Percentiles rank a stretch among this genome's conserved stretches.
phyloP scores from a whole-genome alignment of 2,888 invertebrate genomes.

The Drosophila kuntzei region DNA sequence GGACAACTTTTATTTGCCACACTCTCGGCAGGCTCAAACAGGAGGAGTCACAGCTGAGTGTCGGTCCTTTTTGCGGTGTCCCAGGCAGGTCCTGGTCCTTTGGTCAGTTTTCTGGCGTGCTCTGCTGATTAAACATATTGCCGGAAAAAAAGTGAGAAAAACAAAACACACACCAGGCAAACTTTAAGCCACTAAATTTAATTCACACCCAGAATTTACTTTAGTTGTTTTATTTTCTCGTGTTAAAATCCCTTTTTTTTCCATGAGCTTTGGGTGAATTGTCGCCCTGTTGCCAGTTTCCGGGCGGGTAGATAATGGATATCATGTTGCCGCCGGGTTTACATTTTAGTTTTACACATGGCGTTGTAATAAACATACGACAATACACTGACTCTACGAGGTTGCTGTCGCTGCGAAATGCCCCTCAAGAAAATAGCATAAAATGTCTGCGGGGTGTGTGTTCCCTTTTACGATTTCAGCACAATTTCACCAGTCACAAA shows the following conservation, averaged over 20 bases:
- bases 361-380: slow-evolving; percentile 73
- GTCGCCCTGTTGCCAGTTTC: slow-evolving; percentile 25
- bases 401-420: slow-evolving; percentile 26
- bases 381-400: slow-evolving; percentile 50
- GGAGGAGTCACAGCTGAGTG: slow-evolving; percentile 7
- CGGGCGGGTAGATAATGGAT: slow-evolving; percentile 67
- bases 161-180: slow-evolving; percentile 26
- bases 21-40: slow-evolving; percentile 21
- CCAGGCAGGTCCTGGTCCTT: slow-evolving; percentile 2
- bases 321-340: slow-evolving; percentile 71
- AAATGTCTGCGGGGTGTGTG: slow-evolving; percentile 1
- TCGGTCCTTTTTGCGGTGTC: slow-evolving; percentile 24
- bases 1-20: slow-evolving; percentile 67
- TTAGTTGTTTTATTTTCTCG: slow-evolving; percentile 30
- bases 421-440: slow-evolving; percentile 25
- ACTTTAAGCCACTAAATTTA: slow-evolving; percentile 73
- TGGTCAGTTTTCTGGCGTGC: slow-evolving; percentile 57
- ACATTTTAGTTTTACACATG: slow-evolving; percentile 76
- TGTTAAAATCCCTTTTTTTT: slow-evolving; percentile 47
- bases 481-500: not conserved
- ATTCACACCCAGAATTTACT: slow-evolving; percentile 60
- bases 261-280: slow-evolving; percentile 25
- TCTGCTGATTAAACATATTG: slow-evolving; percentile 78
- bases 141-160: slow-evolving; percentile 30
- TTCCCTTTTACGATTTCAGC: slow-evolving; percentile 10